A percentile compares a stretch with the other conserved stretches of the same genome.
Evolutionary conservation across 2,797 vertebrate genomes (phyloP).

Genomic region (Lagodon rhomboides): DNA sequence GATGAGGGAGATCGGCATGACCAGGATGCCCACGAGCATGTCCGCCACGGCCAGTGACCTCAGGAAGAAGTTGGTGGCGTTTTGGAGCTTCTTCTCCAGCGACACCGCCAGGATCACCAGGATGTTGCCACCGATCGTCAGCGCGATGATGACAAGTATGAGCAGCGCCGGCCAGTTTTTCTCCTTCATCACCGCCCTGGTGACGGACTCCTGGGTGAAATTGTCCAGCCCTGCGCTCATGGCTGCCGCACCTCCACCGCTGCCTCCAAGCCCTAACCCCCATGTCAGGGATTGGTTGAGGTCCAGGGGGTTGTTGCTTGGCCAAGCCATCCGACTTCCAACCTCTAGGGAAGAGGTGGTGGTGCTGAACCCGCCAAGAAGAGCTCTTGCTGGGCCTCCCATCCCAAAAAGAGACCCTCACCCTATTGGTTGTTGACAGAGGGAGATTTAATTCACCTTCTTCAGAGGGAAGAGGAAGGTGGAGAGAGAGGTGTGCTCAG

Average conservation of each 20-base stretch:
- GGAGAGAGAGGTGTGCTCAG: background rate
- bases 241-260: conserved; percentile 31
- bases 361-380: conserved; percentile 82
- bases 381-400: conserved; percentile 80
- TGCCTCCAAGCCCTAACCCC: conserved; percentile 46
- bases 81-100: conserved; percentile 97
- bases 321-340: conserved; percentile 85
- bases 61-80: conserved; percentile 97
- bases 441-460: conserved; percentile 11
- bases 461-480: conserved; percentile 31
- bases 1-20: conserved; percentile 96
- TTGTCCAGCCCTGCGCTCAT: conserved; percentile 67
- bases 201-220: conserved; percentile 64
- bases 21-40: conserved; percentile 97
- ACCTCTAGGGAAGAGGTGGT: conserved; percentile 85
- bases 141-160: conserved; percentile 92
- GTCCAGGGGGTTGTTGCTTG: conserved; percentile 84
- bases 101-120: conserved; percentile 97
- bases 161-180: conserved; percentile 96
- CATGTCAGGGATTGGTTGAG: conserved; percentile 85
- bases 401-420: conserved; percentile 64
- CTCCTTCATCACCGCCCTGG: conserved; percentile 72
- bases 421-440: background rate
- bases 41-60: conserved; percentile 96
- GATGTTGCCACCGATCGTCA: conserved; percentile 96